Base-by-base conservation (phyloP, 1,140 invertebrate species). In the Drosophila sulfurigaster region DNA sequence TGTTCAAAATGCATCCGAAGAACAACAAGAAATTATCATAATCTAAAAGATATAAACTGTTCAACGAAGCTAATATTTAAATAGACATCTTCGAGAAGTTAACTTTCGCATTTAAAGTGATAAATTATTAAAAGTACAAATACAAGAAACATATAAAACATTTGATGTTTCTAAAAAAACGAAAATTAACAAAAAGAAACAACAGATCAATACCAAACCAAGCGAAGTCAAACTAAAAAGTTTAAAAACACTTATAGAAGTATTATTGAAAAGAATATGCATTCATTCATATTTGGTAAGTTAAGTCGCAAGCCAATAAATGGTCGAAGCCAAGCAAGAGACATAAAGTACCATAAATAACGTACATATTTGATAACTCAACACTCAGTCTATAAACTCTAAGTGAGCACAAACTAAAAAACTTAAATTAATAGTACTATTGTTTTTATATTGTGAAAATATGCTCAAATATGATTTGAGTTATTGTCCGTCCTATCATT, bases 261-360 rank as follows among this genome's bases (percentile, higher is more conserved):
- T 43, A 75, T 52, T 59, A 46, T 75, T 69, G 41, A 59, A 66
- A 76, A 66, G 30, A 20, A 62, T 52, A 59, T 48, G 20, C 51
- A 59, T 16, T 43, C 51, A 59, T 16, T 43, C 43, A 82, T 79
- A 68, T 88, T 87, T 88, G 83, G 83, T 87, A 87, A 87, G 83
- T 87, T 88, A 87, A 88, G 83, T 70, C 72, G 30, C 46, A 75
- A 72, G 35, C 45, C 41, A 7, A 7, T 16, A 8, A 41, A 38
- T 30, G 54, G 13, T 32, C 46, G 59, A 54, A 41, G 51, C 45
- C 45, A 41, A 28, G 11, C 25, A 41, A 67, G 71, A 75, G 13
- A 20, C 63, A 63, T 56, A 51, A 48, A 72, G 41, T 54, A 68
- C 10, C 7, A 60, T 15, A 49, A 35, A 67, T 20, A 49, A 38